A percentile compares a stretch with the other conserved stretches of the same genome.
These are phyloP conservation scores for Emydocephalus ijimae DNA, from an alignment of 2,113 vertebrate genomes.

Conservation along the genomic window DNA sequence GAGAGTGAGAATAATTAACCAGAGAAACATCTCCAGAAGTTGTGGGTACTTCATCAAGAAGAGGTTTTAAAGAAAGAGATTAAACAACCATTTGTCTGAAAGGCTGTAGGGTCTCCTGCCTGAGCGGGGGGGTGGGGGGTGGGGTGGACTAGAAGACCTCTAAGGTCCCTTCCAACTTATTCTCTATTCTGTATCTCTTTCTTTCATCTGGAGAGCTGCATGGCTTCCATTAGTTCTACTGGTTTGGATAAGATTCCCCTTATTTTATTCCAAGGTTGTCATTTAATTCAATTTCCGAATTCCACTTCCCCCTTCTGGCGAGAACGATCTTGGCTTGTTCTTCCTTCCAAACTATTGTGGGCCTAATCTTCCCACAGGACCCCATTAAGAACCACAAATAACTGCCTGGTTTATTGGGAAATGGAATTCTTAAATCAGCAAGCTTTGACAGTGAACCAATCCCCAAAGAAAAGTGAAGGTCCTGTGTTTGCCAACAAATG, in stretches of 20 bases:
- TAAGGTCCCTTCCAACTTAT: not conserved
- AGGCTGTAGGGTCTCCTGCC: not conserved
- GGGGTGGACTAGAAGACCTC: not conserved
- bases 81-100: not conserved
- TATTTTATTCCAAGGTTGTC: not conserved
- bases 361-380: not conserved
- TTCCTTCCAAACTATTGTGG: not conserved
- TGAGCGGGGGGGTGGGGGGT: not conserved
- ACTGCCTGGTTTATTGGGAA: not conserved
- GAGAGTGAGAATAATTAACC: too few species aligned
- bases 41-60: too few species aligned
- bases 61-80: not conserved
- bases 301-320: not conserved
- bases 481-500: not conserved
- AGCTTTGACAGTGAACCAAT: not conserved
- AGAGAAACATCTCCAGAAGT: too few species aligned
- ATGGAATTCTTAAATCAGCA: not conserved
- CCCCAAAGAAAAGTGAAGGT: not conserved
- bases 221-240: not conserved
- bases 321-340: not conserved
- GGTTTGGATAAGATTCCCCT: not conserved
- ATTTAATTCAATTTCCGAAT: not conserved
- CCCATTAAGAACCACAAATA: not conserved
- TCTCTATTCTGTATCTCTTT: not conserved
- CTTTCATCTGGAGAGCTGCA: not conserved